Conservation (phyloP, 2,888 invertebrate genomes). For the Nineta flava region DNA sequence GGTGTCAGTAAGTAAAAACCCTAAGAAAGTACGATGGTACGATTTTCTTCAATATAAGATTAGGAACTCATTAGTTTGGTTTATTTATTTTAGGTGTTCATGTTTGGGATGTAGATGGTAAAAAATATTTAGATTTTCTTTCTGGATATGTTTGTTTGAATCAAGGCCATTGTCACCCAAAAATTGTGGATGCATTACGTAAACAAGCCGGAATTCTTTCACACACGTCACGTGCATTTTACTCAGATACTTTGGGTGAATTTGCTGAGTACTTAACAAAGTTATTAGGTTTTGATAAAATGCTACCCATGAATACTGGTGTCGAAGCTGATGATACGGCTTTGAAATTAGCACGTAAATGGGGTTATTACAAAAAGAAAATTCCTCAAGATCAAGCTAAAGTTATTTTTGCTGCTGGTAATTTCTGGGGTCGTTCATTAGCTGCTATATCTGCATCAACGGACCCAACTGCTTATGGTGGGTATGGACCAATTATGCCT, state of each 20-base stretch:
- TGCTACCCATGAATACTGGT: slow-evolving; percentile 70
- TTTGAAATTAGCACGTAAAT: slow-evolving; percentile 61
- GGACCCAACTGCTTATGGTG: slow-evolving; percentile 49
- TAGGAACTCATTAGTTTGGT: background rate
- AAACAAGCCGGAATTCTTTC: slow-evolving; percentile 44
- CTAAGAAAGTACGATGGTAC: no score
- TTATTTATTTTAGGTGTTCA: slow-evolving; percentile 39
- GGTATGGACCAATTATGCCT: slow-evolving; percentile 69
- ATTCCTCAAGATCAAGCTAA: slow-evolving; percentile 51
- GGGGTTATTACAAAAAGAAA: slow-evolving; percentile 64
- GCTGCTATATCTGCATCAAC: slow-evolving; percentile 66
- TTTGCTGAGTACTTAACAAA: slow-evolving; percentile 55
- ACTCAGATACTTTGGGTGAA: slow-evolving; percentile 54
- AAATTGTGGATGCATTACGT: slow-evolving; percentile 41
- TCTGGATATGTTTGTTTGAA: slow-evolving; percentile 71
- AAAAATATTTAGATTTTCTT: slow-evolving; percentile 60
- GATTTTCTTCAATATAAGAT: no score
- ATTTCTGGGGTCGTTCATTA: slow-evolving; percentile 74
- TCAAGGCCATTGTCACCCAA: slow-evolving; percentile 66
- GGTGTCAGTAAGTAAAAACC: no score
- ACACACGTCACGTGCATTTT: slow-evolving; percentile 64
- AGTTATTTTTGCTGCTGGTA: slow-evolving; percentile 57
- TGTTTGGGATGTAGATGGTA: slow-evolving; percentile 70
- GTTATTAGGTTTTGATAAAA: slow-evolving; percentile 58
- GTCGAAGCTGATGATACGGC: slow-evolving; percentile 74